Percentiles rank a stretch among this genome's conserved stretches.
Evolutionary conservation across 2,888 invertebrate genomes (phyloP).

Genomic region (Meandrusa payeni): DNA sequence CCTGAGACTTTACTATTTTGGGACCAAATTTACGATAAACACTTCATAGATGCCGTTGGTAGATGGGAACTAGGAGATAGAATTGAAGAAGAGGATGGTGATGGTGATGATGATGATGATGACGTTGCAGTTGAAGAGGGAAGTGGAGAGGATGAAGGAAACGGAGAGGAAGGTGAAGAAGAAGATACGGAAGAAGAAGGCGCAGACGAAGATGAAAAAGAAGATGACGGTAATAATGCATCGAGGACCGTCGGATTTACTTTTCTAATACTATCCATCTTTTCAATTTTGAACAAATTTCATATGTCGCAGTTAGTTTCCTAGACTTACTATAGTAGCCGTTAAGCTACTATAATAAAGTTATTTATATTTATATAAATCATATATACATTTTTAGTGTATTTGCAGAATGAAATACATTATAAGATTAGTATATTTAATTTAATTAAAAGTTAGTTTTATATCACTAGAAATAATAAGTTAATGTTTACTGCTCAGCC

Average conservation of each 20-base stretch:
- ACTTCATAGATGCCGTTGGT: constrained; percentile 57
- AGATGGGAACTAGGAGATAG: constrained; percentile 45
- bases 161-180: constrained; percentile 25
- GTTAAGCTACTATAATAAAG: constrained; percentile 24
- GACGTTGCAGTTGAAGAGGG: constrained; percentile 23
- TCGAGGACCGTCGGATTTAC: constrained; percentile 53
- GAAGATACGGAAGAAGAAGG: constrained; percentile 25
- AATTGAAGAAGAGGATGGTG: constrained; percentile 36
- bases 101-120: constrained; percentile 20
- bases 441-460: no score
- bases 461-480: no score
- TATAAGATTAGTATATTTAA: no score
- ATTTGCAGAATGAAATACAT: constrained; percentile 28
- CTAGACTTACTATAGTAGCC: constrained; percentile 39
- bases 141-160: constrained; percentile 26
- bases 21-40: constrained; percentile 50
- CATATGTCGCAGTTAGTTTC: constrained; percentile 45
- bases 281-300: constrained; percentile 47
- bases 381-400: constrained; percentile 21
- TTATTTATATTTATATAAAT: no score
- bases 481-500: no score
- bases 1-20: constrained; percentile 47
- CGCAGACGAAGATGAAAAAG: constrained; percentile 29
- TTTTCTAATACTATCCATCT: constrained; percentile 49
- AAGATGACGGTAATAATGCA: constrained; percentile 42